A percentile compares a stretch with the other conserved stretches of the same genome.
phyloP scores from a whole-genome alignment of 1,140 invertebrate genomes.

The Cardiocondyla obscurior region DNA sequence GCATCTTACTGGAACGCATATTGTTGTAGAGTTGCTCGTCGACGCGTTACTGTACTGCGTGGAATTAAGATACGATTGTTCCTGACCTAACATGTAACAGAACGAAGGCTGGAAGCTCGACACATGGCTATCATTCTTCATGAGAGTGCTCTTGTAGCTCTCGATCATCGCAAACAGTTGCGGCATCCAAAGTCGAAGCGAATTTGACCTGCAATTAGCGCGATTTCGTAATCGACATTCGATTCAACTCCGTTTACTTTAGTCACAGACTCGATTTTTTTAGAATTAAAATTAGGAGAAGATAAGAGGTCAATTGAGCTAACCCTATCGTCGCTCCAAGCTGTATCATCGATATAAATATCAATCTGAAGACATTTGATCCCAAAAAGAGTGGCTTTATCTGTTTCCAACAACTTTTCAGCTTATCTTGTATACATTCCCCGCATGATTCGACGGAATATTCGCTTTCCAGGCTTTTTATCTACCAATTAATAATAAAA shows the following conservation, averaged over 20 bases:
- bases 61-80: conserved; percentile 32
- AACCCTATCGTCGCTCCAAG: conserved; percentile 87
- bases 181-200: conserved; percentile 81
- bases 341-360: conserved; percentile 89
- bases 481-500: conserved; percentile 63
- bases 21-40: neutral
- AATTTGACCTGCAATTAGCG: conserved; percentile 74
- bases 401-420: conserved; percentile 77
- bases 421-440: conserved; percentile 58
- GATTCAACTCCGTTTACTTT: neutral
- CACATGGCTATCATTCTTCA: neutral
- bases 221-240: neutral
- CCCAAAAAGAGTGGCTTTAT: conserved; percentile 86
- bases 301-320: neutral
- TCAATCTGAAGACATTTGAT: conserved; percentile 87
- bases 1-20: conserved; percentile 58
- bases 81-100: conserved; percentile 70
- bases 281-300: neutral
- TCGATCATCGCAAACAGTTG: conserved; percentile 80
- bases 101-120: conserved; percentile 57
- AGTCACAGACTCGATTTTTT: neutral
- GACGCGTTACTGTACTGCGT: conserved; percentile 13
- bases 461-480: conserved; percentile 81
- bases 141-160: conserved; percentile 72
- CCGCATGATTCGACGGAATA: conserved; percentile 76